Evolutionary conservation across 2,797 vertebrate species (phyloP), one percentile per base, ranked within the genome.

Genomic region (Gymnodraco acuticeps): DNA sequence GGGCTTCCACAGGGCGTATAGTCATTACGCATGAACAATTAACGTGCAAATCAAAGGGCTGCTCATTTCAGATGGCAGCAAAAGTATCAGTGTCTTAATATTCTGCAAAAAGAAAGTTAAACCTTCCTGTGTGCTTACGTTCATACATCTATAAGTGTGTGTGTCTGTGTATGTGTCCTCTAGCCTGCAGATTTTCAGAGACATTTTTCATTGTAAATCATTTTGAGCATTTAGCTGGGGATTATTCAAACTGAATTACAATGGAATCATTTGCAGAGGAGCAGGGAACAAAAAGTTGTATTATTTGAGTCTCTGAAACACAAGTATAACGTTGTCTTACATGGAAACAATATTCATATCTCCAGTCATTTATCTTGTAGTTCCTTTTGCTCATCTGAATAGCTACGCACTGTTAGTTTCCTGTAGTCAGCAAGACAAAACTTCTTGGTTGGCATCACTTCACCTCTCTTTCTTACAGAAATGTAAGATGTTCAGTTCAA

Each of bases 21-120:
- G 70, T 85, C 59, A 84, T 79, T 85, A 79, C 41, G n/a, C 77
- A 60, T 14, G 48, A 84, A 78, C 83, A 85, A 78, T 88, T 83
- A 84, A 81, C 61, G 68, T 13, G 75, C 20, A 31, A 85, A 75
- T 83, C 81, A 87, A 87, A 87, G 73, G 59, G 46, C 33, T 62
- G 64, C 69, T 67, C 17, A 80, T 82, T 78, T 78, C 74, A 77
- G 53, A 74, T 38, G 65, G 50, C 66, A 51, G 73, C 66, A 54
- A 70, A 78, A 82, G 59, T 72, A 70, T 86, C 73, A 16, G 60
- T 64, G 50, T 74, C 70, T 77, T 64, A 71, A 71, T 79, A 56
- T 73, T 79, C 70, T 56, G 11, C 20, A 64, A 48, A 81, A 83
- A 73, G 71, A 68, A 20, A n/a, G 17, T 67, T 43, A 71, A 68